Evolutionary conservation across 1,140 invertebrate species (phyloP).

Genomic region (Belonocnema kinseyi): DNA sequence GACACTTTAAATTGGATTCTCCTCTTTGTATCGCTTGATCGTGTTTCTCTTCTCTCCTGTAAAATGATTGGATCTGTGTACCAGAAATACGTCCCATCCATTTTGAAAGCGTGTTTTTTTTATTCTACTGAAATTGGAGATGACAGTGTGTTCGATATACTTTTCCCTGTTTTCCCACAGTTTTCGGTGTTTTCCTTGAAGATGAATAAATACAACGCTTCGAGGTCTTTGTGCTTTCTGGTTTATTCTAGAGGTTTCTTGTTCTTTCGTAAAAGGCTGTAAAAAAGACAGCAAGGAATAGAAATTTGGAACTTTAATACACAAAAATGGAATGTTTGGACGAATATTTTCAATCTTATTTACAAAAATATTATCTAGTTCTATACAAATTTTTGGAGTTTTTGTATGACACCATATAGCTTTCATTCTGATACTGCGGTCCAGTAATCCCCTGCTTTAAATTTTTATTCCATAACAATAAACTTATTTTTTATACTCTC

Average conservation of each 20-base stretch:
- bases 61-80: conserved; percentile 24
- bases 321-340: too few relatives aligned
- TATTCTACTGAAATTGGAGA: conserved; percentile 15
- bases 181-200: background rate
- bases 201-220: background rate
- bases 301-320: too few relatives aligned
- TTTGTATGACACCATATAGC: too few relatives aligned
- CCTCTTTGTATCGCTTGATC: conserved; percentile 25
- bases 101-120: conserved; percentile 4
- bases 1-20: conserved; percentile 29
- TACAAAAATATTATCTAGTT: too few relatives aligned
- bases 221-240: background rate
- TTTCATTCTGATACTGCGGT: too few relatives aligned
- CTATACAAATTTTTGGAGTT: too few relatives aligned
- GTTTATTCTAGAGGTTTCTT: background rate
- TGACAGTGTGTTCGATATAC: background rate
- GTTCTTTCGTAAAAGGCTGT: too few relatives aligned
- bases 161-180: conserved; percentile 20
- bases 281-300: too few relatives aligned
- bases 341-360: too few relatives aligned
- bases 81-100: conserved; percentile 1
- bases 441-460: too few relatives aligned
- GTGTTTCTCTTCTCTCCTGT: conserved; percentile 17
- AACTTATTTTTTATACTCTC: too few relatives aligned
- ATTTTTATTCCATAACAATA: too few relatives aligned